Conservation (phyloP, 1,140 invertebrate species). For the Halictus rubicundus region DNA sequence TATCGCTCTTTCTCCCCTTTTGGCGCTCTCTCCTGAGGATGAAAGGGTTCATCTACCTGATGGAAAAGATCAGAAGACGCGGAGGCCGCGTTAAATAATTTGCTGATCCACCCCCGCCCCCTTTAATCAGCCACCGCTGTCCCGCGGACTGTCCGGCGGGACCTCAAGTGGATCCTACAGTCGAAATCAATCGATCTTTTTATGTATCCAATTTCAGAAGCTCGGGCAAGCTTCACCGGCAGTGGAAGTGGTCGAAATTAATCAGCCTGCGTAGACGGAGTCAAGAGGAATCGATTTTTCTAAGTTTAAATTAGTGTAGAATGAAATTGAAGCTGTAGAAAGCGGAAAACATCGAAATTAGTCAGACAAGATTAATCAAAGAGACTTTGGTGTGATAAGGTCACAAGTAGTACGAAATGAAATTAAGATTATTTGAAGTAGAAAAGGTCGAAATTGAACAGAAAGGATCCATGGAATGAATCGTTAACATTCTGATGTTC, state of each 20-base stretch:
- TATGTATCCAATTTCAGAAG: not conserved
- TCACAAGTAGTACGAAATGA: too few species aligned
- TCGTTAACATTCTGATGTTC: too few species aligned
- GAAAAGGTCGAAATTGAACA: too few species aligned
- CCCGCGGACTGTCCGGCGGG: not conserved
- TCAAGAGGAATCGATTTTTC: too few species aligned
- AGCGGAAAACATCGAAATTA: too few species aligned
- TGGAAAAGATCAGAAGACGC: conserved; percentile 49
- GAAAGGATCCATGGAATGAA: too few species aligned
- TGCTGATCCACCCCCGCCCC: not conserved
- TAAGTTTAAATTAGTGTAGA: too few species aligned
- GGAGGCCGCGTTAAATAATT: conserved; percentile 26
- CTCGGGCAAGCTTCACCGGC: not conserved
- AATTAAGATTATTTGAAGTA: too few species aligned
- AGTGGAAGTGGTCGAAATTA: not conserved
- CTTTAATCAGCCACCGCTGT: conserved; percentile 14
- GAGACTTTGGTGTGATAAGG: too few species aligned
- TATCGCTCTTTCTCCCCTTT: not conserved
- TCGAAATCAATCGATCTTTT: not conserved
- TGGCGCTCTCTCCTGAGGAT: conserved; percentile 42
- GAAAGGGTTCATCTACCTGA: conserved; percentile 52
- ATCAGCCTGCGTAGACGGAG: too few species aligned
- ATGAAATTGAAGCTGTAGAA: too few species aligned
- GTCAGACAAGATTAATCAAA: too few species aligned
- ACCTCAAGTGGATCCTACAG: not conserved